These are phyloP conservation scores for Ichneumoninae sp. DNA, from an alignment of 2,888 invertebrate genomes.

Conservation along the genomic window DNA sequence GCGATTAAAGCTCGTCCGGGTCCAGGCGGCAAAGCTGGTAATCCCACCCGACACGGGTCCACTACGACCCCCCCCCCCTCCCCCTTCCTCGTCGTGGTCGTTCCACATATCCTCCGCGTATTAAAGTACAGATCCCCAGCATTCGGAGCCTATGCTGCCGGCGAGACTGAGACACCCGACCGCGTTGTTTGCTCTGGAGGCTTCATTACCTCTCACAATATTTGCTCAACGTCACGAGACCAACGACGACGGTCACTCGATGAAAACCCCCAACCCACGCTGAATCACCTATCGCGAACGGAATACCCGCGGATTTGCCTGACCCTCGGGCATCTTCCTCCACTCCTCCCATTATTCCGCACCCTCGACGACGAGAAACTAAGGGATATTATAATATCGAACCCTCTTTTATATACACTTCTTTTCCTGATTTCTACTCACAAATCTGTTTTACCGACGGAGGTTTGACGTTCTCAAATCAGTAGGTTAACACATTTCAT, in stretches of 20 bases:
- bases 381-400: constrained; percentile 47
- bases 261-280: constrained; percentile 69
- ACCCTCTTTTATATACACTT: constrained; percentile 44
- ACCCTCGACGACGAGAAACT: constrained; percentile 51
- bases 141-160: constrained; percentile 57
- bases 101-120: constrained; percentile 65
- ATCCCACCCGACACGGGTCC: constrained; percentile 80
- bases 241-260: constrained; percentile 73
- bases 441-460: neutral
- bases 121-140: constrained; percentile 36
- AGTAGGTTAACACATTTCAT: too few species aligned
- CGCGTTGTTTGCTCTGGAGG: constrained; percentile 79
- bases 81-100: constrained; percentile 27
- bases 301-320: constrained; percentile 54
- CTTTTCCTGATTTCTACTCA: constrained; percentile 20
- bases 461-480: neutral
- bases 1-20: constrained; percentile 66
- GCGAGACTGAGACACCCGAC: constrained; percentile 41
- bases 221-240: constrained; percentile 81
- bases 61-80: constrained; percentile 59
- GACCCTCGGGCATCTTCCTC: constrained; percentile 60
- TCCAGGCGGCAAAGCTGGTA: constrained; percentile 73
- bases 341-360: constrained; percentile 53
- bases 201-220: constrained; percentile 84
- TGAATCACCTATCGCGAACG: constrained; percentile 68